These are phyloP conservation scores for Heliconius erato DNA, from an alignment of 2,888 invertebrate genomes.

Conservation along the genomic window DNA sequence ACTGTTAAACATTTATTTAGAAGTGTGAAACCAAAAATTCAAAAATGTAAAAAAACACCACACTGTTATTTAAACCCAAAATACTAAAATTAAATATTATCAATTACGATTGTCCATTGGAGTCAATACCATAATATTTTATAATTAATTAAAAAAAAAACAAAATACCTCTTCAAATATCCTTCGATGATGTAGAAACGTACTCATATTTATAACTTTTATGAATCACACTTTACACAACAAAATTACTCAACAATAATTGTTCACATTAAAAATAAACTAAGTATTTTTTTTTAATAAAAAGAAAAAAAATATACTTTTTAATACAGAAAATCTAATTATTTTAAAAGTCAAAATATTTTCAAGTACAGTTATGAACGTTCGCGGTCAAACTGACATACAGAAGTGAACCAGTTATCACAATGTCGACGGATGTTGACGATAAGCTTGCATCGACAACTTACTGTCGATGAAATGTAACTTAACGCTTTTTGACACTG, in stretches of 20 bases:
- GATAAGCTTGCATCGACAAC: conserved; percentile 45
- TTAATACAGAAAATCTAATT: not conserved
- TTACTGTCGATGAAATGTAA: conserved; percentile 23
- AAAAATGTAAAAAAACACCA: no score
- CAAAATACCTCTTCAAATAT: conserved; percentile 70
- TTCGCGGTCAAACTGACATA: conserved; percentile 14
- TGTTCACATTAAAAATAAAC: not conserved
- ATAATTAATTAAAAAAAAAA: not conserved
- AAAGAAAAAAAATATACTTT: not conserved
- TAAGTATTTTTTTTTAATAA: not conserved
- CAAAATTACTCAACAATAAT: conserved; percentile 17
- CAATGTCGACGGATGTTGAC: conserved; percentile 31
- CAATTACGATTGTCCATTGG: no score
- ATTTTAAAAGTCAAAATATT: not conserved
- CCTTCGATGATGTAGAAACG: conserved; percentile 63
- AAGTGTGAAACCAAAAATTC: no score
- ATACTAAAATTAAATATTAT: no score
- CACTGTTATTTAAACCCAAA: no score
- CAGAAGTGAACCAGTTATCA: conserved; percentile 32
- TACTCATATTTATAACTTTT: conserved; percentile 58
- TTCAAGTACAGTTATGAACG: not conserved
- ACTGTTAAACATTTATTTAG: no score
- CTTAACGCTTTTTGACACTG: conserved; percentile 5
- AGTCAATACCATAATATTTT: no score
- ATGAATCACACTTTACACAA: conserved; percentile 18